Base-by-base conservation (phyloP, 2,797 vertebrate species). In the Acrossocheilus fasciatus region DNA sequence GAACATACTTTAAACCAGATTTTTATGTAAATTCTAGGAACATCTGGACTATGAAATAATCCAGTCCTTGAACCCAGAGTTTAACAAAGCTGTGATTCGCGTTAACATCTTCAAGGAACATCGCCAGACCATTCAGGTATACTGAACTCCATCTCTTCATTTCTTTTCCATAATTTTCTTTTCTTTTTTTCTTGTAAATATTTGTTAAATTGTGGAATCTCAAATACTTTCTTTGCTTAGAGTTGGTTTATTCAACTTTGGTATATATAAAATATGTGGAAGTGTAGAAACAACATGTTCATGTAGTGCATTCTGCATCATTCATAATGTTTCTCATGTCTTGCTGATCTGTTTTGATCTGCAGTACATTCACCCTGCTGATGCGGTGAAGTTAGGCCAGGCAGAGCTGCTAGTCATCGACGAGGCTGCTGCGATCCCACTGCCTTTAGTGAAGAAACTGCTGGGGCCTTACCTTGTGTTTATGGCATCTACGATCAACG, bases 31-130 rank as follows among this genome's bases (percentile, higher is more conserved):
- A 9, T 68, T 77, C 9, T 85, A 99, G 98, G 98, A 99, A 85
- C 98, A 99, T 88, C 93, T 99, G 26, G 98, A 99, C 92, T 99
- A 99, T 87, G 98, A 99, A 93, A 98, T 99, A 54, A 97, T 99
- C 90, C 98, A 99, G 93, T 99, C 98, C 30, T 92, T 99, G 89
- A 99, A 99, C 87, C 98, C 98, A 0, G 98, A 99, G 90, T 99
- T 99, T 92, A 98, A 97, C 95, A 99, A 99, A 94, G 98, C 98
- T 0, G 98, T 99, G 82, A 97, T 99, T 86, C 94, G 98, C 73
- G 98, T 99, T 81, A 99, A 99, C 34, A 95, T 99, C 81, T 99
- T 98, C 93, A 98, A 97, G 91, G 98, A 99, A 89, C 98, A 99
- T 89, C 95, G 98, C 11, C 98, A 99, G 94, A 99, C 98, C 0